phyloP scores from a whole-genome alignment of 1,140 invertebrate genomes.

The Drosophila novamexicana region DNA sequence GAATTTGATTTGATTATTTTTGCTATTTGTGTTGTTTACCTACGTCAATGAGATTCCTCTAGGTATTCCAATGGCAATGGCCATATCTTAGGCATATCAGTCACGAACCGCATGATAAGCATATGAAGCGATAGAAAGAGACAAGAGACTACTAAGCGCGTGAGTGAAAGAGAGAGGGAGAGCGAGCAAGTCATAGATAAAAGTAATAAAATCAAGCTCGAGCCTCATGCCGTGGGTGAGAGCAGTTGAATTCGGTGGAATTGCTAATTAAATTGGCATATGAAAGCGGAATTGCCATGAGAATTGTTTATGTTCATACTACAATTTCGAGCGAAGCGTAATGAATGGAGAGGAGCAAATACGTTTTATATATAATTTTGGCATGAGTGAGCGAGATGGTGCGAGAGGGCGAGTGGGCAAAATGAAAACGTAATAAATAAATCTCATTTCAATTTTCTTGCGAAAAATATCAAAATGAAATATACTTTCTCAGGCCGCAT shows the following conservation, averaged over 20 bases:
- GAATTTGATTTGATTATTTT: conserved; percentile 48
- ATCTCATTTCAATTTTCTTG: conserved; percentile 81
- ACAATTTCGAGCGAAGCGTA: conserved; percentile 54
- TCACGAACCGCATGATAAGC: conserved; percentile 63
- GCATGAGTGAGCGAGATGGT: conserved; percentile 28
- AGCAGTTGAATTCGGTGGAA: conserved; percentile 65
- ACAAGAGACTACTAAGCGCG: background rate
- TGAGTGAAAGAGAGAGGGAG: background rate
- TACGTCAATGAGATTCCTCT: conserved; percentile 50
- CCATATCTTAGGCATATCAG: conserved; percentile 60
- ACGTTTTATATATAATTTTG: conserved; percentile 13
- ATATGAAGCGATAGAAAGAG: background rate
- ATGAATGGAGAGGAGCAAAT: conserved; percentile 53
- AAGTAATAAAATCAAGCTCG: conserved; percentile 26
- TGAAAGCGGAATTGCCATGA: conserved; percentile 56
- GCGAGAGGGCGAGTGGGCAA: conserved; percentile 5
- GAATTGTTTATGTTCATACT: conserved; percentile 58
- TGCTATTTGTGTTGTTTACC: conserved; percentile 32
- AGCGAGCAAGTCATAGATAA: conserved; percentile 1
- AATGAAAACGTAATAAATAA: conserved; percentile 77
- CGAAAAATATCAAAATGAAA: conserved; percentile 80
- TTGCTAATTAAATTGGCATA: conserved; percentile 78
- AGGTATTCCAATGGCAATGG: conserved; percentile 24
- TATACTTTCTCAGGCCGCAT: conserved; percentile 70
- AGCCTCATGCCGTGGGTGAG: conserved; percentile 23